These are phyloP conservation scores for Hiodon alosoides DNA, from an alignment of 2,113 vertebrate species.

Conservation along the genomic window DNA sequence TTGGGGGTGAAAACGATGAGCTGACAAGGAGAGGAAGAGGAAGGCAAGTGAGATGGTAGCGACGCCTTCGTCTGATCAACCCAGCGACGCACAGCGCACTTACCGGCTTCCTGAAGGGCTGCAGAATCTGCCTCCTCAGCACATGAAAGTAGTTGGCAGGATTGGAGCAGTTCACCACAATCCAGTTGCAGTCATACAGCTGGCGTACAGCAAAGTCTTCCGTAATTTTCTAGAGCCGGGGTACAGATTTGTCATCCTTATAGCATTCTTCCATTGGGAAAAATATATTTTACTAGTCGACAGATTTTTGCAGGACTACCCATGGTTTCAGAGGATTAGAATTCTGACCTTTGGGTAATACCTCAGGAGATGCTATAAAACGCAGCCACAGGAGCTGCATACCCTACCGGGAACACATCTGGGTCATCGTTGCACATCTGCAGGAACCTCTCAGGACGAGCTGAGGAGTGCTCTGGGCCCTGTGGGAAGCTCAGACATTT, in stretches of 20 bases:
- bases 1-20: constrained; percentile 97
- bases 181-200: constrained; percentile 96
- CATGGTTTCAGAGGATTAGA: too few species aligned
- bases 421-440: constrained; percentile 99
- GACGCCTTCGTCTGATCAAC: too few species aligned
- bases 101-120: constrained; percentile 95
- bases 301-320: too few species aligned
- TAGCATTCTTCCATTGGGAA: too few species aligned
- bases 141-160: constrained; percentile 94
- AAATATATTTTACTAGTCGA: too few species aligned
- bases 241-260: not conserved
- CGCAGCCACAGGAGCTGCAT: not conserved
- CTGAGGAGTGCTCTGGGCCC: constrained; percentile 95
- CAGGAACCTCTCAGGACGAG: constrained; percentile 88
- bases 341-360: too few species aligned
- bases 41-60: not conserved
- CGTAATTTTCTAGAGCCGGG: constrained; percentile 59
- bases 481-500: constrained; percentile 38
- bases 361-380: not conserved
- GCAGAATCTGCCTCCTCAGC: constrained; percentile 83
- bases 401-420: constrained; percentile 82
- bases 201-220: constrained; percentile 83
- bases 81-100: constrained; percentile 25
- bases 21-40: constrained; percentile 56
- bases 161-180: constrained; percentile 88